phyloP scores from a whole-genome alignment of 1,140 invertebrate species.

The Philotrypesis tridentata region DNA sequence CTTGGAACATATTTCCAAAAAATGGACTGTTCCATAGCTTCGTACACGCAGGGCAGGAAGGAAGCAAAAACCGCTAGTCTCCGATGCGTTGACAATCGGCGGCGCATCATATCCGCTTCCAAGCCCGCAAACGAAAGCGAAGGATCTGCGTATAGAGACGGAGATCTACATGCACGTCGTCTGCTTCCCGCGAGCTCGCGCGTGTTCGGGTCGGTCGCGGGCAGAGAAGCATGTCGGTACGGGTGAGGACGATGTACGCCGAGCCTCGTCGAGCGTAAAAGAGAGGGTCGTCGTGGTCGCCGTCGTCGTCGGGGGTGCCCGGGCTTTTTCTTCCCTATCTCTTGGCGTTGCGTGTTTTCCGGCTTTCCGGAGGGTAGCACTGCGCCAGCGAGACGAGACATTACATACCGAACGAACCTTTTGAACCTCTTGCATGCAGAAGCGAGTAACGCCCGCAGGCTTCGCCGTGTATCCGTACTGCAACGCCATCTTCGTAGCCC shows the following conservation, averaged over 20 bases:
- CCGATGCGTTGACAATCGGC: too few relatives aligned
- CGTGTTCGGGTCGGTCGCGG: conserved; percentile 24
- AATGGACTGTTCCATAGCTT: too few relatives aligned
- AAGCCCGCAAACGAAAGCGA: too few relatives aligned
- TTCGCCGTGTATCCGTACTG: too few relatives aligned
- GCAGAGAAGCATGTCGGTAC: conserved; percentile 11
- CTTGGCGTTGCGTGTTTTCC: conserved; percentile 22
- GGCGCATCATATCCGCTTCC: too few relatives aligned
- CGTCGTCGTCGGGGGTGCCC: neutral
- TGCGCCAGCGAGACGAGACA: conserved; percentile 20
- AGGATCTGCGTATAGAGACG: too few relatives aligned
- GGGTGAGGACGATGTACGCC: neutral
- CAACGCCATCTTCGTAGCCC: too few relatives aligned
- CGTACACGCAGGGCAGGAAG: too few relatives aligned
- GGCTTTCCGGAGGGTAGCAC: conserved; percentile 35
- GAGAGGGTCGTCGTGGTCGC: conserved; percentile 8
- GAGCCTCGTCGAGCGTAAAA: conserved; percentile 31
- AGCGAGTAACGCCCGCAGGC: neutral
- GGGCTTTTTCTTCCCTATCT: neutral
- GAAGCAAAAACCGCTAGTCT: too few relatives aligned
- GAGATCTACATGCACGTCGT: conserved; percentile 9
- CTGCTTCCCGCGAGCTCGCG: neutral
- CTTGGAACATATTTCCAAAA: too few relatives aligned
- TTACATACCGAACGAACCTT: conserved; percentile 7
- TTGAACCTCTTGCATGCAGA: conserved; percentile 4